Conservation (phyloP, 2,113 vertebrate genomes). For the Chloebia gouldiae region DNA sequence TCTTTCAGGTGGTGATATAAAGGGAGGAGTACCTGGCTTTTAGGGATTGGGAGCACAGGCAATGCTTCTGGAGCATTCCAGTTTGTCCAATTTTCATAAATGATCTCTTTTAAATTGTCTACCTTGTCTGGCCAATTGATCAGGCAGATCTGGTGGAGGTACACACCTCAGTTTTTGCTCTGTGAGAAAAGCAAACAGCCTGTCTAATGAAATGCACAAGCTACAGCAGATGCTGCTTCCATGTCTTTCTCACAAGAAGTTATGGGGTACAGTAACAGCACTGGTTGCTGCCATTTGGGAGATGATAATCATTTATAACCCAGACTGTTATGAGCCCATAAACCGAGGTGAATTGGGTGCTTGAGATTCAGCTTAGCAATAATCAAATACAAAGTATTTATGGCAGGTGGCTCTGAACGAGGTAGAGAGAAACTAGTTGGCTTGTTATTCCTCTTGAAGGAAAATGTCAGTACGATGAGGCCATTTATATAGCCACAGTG, state of each 20-base stretch:
- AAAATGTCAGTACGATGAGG: not conserved
- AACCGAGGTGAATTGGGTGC: not conserved
- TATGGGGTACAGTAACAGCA: not conserved
- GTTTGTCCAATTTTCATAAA: not conserved
- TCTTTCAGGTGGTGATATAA: not conserved
- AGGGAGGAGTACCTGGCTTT: not conserved
- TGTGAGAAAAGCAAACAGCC: not conserved
- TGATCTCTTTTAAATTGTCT: not conserved
- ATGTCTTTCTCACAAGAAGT: not conserved
- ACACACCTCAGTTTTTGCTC: not conserved
- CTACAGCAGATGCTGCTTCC: not conserved
- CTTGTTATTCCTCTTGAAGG: not conserved
- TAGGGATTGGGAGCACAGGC: not conserved
- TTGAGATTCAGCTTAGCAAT: slow-evolving; percentile 8
- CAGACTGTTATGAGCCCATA: slow-evolving; percentile 11
- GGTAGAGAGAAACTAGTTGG: not conserved
- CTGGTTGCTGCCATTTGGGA: slow-evolving; percentile 8
- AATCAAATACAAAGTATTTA: slow-evolving; percentile 24
- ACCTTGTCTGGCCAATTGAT: not conserved
- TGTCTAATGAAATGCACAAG: not conserved
- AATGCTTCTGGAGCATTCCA: not conserved
- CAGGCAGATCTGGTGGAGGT: not conserved
- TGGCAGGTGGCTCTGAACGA: not conserved
- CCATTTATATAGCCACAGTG: not conserved
- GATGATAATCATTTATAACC: slow-evolving; percentile 28